Conservation (phyloP, 2,797 vertebrate species). For the Microchirus variegatus region DNA sequence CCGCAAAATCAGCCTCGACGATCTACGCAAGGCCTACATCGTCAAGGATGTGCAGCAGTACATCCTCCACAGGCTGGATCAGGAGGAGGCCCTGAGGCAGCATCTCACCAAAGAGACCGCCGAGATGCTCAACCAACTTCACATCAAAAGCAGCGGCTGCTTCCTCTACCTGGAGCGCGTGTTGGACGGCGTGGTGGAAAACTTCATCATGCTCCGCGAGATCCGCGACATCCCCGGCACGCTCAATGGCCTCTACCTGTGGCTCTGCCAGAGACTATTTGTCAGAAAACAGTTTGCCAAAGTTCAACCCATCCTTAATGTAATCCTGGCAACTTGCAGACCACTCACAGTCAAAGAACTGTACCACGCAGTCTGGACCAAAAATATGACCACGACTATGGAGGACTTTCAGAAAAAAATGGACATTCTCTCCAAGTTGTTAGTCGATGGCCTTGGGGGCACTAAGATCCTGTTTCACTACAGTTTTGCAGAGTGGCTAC, state of each 20-base stretch:
- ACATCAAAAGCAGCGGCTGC: conserved; percentile 99
- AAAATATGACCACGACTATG: conserved; percentile 91
- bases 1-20: conserved; percentile 97
- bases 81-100: conserved; percentile 95
- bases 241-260: conserved; percentile 96
- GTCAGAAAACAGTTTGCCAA: conserved; percentile 98
- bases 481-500: conserved; percentile 97
- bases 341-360: conserved; percentile 92
- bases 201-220: conserved; percentile 96
- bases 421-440: conserved; percentile 95
- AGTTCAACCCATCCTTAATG: conserved; percentile 96
- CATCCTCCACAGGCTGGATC: conserved; percentile 96
- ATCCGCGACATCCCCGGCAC: conserved; percentile 99
- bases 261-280: conserved; percentile 99
- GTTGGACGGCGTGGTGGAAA: conserved; percentile 97
- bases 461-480: conserved; percentile 98
- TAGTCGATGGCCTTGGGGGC: conserved; percentile 90
- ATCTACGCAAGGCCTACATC: conserved; percentile 96
- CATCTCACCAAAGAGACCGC: conserved; percentile 99
- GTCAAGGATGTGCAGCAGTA: conserved; percentile 99
- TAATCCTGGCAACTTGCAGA: conserved; percentile 94
- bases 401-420: conserved; percentile 99
- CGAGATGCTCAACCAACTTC: conserved; percentile 98
- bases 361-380: conserved; percentile 97
- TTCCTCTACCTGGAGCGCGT: conserved; percentile 98